Base-by-base conservation (phyloP, 1,140 invertebrate genomes). In the Zaprionus ghesquierei region DNA sequence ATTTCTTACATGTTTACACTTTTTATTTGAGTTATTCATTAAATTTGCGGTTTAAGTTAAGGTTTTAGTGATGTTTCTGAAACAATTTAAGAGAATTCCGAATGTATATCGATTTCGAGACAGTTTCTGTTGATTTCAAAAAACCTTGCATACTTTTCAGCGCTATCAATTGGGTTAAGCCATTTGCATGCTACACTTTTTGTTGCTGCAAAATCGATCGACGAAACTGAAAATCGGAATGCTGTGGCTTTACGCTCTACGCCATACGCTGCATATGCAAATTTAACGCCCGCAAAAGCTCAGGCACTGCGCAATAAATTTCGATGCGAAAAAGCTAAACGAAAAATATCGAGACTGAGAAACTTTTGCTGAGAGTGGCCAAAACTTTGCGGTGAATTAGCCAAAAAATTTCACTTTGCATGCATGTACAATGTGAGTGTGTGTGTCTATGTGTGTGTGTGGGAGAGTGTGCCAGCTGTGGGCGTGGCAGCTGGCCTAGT, bases 371-470 rank as follows among this genome's bases (percentile, higher is more conserved):
- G 25, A 54, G 65, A 62, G 65, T 70, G 60, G 71, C 55, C 70
- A 46, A 69, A 77, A 77, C 65, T 77, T 77, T 77, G 69, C 69
- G 66, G 60, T 73, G 79, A 87, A 82, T 86, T 87, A 73, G 82
- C 79, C 71, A 61, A 65, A 79, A 71, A 85, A 81, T 70, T 79
- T 74, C 53, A 76, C 49, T 77, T 53, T 54, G 35, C 13, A 3
- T 33, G 29, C 35, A 41, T 8, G n/a, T 35, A 35, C 33, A 35
- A n/a, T 41, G 13, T 31, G n/a, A n/a, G 10, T 15, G 51, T 31
- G 62, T 18, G 20, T 51, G 59, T 38, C 33, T 29, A 31, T 59
- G 61, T 31, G 58, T 51, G 61, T 61, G 38, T 53, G 46, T 68
- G 59, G n/a, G n/a, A n/a, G n/a, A n/a, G n/a, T 15, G 44, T 27